Evolutionary conservation across 1,140 invertebrate genomes (phyloP).

Genomic region (Pygmarrhopalites habei): DNA sequence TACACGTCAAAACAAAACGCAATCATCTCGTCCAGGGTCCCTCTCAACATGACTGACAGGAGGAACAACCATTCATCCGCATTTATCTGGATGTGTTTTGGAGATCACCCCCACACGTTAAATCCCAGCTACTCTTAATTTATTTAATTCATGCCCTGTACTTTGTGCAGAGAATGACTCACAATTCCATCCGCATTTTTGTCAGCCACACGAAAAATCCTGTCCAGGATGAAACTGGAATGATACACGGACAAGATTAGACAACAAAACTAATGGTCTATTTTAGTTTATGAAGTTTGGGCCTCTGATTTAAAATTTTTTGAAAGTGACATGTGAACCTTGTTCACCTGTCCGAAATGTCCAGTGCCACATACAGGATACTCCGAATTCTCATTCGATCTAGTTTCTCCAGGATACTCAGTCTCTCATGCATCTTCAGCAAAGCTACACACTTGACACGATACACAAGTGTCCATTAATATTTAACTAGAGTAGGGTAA

Average conservation of each 20-base stretch:
- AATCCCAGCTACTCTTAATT: no score
- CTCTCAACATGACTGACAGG: slow-evolving; percentile 15
- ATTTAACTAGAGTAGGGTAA: no score
- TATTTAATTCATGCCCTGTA: no score
- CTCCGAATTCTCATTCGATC: slow-evolving; percentile 75
- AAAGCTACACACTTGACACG: not conserved
- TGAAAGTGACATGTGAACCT: no score
- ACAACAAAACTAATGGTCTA: no score
- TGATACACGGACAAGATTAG: no score
- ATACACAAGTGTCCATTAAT: no score
- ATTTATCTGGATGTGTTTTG: no score
- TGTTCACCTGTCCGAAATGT: slow-evolving; percentile 82
- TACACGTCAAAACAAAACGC: slow-evolving; percentile 46
- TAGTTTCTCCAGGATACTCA: slow-evolving; percentile 53
- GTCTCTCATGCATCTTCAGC: not conserved
- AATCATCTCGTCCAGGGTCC: slow-evolving; percentile 10
- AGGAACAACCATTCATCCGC: slow-evolving; percentile 9
- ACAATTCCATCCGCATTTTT: slow-evolving; percentile 62
- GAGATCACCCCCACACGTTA: no score
- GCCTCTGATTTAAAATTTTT: no score
- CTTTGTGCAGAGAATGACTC: no score
- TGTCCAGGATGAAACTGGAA: slow-evolving; percentile 74
- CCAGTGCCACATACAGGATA: slow-evolving; percentile 75
- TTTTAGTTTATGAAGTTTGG: no score
- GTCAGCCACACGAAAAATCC: slow-evolving; percentile 58